Evolutionary conservation across 53 echinoderm and acorn worm species (phyloP).

Genomic region (Apostichopus leukothele): DNA sequence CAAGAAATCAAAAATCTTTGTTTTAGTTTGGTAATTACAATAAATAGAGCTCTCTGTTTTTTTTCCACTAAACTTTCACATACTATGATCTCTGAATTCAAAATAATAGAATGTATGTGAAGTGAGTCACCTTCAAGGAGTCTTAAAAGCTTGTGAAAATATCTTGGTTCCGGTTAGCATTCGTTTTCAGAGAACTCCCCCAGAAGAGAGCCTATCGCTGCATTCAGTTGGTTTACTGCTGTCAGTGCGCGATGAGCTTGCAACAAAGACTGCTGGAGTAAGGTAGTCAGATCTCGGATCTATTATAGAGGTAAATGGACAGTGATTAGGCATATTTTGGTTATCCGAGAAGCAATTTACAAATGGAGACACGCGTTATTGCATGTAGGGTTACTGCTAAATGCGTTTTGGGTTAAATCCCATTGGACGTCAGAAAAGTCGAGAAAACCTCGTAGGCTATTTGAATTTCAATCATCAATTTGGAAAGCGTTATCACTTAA

Average conservation of each 20-base stretch:
- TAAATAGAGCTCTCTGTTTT: no score
- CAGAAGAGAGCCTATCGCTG: neutral
- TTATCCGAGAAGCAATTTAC: slow-evolving; percentile 29
- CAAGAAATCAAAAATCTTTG: no score
- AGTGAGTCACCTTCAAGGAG: slow-evolving; percentile 25
- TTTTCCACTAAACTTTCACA: no score
- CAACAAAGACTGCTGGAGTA: neutral
- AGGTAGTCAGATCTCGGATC: neutral
- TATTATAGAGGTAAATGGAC: slow-evolving; percentile 38
- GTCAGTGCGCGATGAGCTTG: neutral
- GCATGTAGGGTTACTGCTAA: slow-evolving; percentile 14
- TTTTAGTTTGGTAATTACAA: no score
- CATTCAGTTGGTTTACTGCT: slow-evolving; percentile 12
- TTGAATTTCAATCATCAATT: neutral
- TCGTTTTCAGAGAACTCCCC: slow-evolving; percentile 10
- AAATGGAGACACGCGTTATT: slow-evolving; percentile 15
- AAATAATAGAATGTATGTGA: neutral
- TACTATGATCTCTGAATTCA: neutral
- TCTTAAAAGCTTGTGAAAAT: slow-evolving; percentile 29
- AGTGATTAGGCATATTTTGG: slow-evolving; percentile 39
- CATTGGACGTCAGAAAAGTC: neutral
- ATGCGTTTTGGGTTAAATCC: slow-evolving; percentile 19
- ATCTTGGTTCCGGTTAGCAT: slow-evolving; percentile 23
- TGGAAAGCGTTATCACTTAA: neutral
- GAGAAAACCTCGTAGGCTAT: neutral